These are phyloP conservation scores for Pasiphila rectangulata DNA, from an alignment of 2,888 invertebrate species.

Conservation along the genomic window DNA sequence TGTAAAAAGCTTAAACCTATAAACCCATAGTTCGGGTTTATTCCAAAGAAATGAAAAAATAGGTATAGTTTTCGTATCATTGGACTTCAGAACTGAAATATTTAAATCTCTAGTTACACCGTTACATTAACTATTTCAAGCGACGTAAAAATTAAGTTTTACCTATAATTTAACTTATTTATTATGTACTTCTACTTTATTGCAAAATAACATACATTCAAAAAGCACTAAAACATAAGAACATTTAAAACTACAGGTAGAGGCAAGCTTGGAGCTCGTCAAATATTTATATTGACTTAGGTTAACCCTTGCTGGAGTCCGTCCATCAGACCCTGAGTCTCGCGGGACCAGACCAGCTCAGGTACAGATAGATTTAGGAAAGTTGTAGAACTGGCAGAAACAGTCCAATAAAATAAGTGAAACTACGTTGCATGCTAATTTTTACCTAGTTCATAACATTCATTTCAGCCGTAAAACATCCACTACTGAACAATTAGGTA, in stretches of 20 bases:
- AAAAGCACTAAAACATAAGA: constrained; percentile 23
- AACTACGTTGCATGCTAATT: neutral
- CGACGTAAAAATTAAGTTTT: too few relatives aligned
- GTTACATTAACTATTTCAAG: too few relatives aligned
- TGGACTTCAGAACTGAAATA: too few relatives aligned
- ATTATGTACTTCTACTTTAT: neutral
- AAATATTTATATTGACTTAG: constrained; percentile 77
- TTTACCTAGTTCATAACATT: too few relatives aligned
- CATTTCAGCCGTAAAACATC: too few relatives aligned
- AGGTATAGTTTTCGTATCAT: too few relatives aligned
- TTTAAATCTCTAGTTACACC: too few relatives aligned
- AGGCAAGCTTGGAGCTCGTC: constrained; percentile 50
- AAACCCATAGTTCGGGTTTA: too few relatives aligned
- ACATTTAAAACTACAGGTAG: constrained; percentile 38
- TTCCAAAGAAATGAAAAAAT: too few relatives aligned
- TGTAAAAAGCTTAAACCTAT: too few relatives aligned
- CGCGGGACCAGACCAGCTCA: constrained; percentile 60
- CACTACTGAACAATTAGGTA: too few relatives aligned
- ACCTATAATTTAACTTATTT: too few relatives aligned
- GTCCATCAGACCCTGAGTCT: constrained; percentile 69
- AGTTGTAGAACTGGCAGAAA: constrained; percentile 30
- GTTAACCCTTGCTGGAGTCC: constrained; percentile 72
- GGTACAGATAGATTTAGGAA: constrained; percentile 46
- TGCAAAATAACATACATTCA: neutral
- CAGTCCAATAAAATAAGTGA: neutral